Evolutionary conservation across 2,888 invertebrate genomes (phyloP).

Genomic region (Parnassius mnemosyne): DNA sequence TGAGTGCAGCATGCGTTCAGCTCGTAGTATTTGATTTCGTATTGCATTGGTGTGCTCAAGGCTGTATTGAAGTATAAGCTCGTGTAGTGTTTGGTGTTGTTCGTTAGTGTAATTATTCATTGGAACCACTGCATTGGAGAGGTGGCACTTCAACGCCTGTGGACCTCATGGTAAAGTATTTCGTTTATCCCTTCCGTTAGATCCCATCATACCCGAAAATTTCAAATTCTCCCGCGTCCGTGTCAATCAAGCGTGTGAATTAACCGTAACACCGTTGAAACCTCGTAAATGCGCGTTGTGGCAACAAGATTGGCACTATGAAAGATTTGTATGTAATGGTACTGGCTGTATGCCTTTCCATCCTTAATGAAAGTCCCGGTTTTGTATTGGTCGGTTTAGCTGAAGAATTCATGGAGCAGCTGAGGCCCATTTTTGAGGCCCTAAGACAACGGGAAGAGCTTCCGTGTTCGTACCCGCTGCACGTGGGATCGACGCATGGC

Average conservation of each 20-base stretch:
- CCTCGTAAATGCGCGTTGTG: slow-evolving; percentile 57
- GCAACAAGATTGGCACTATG: slow-evolving; percentile 77
- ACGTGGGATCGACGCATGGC: slow-evolving; percentile 87
- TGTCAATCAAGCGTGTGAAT: slow-evolving; percentile 61
- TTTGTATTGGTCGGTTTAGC: slow-evolving; percentile 83
- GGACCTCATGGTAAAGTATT: slow-evolving; percentile 76
- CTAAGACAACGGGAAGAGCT: slow-evolving; percentile 94
- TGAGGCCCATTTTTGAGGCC: slow-evolving; percentile 97
- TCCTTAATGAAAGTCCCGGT: slow-evolving; percentile 71
- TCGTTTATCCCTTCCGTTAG: slow-evolving; percentile 68
- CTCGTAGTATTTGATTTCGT: slow-evolving; percentile 78
- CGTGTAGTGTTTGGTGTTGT: slow-evolving; percentile 78
- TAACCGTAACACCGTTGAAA: slow-evolving; percentile 60
- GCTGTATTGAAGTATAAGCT: slow-evolving; percentile 67
- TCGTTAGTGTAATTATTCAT: slow-evolving; percentile 67
- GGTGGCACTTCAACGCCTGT: slow-evolving; percentile 76
- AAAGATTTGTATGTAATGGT: slow-evolving; percentile 52
- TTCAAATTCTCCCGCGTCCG: slow-evolving; percentile 49
- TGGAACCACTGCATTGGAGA: slow-evolving; percentile 77
- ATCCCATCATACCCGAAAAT: slow-evolving; percentile 63
- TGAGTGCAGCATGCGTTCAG: slow-evolving; percentile 77
- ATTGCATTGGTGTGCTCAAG: slow-evolving; percentile 76
- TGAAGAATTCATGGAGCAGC: slow-evolving; percentile 96
- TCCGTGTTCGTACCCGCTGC: slow-evolving; percentile 94
- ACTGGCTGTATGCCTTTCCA: slow-evolving; percentile 49